Evolutionary conservation across 2,888 invertebrate genomes (phyloP).

Genomic region (Macrostomum cliftonense): DNA sequence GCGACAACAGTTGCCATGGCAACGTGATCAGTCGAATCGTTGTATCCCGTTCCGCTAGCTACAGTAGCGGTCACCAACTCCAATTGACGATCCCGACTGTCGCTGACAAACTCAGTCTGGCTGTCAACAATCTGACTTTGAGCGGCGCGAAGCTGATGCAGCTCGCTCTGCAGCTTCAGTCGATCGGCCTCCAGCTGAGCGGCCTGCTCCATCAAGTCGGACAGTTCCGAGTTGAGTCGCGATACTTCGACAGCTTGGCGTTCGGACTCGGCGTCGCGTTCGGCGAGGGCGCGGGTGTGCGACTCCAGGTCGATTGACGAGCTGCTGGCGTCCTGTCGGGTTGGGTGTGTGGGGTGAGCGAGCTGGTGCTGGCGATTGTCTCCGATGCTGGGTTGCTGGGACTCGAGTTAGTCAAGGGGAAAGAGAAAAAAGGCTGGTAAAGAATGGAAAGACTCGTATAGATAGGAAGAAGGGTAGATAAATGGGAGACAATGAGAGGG

Average conservation of each 20-base stretch:
- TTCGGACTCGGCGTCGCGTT: neutral
- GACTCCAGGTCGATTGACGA: conserved; percentile 1
- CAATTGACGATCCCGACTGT: neutral
- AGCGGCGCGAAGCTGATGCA: neutral
- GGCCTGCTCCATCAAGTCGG: neutral
- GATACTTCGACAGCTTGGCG: neutral
- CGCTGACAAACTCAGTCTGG: neutral
- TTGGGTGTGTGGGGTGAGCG: neutral
- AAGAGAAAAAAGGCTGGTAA: no score
- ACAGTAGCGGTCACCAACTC: neutral
- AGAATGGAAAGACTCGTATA: no score
- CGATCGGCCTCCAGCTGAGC: conserved; percentile 3
- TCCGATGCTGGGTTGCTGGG: no score
- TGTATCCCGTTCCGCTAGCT: neutral
- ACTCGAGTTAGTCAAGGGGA: no score
- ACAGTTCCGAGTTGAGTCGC: neutral
- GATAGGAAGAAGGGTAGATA: no score
- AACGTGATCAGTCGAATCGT: no score
- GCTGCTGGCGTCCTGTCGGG: neutral
- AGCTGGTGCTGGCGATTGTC: neutral
- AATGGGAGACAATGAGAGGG: no score
- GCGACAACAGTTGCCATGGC: no score
- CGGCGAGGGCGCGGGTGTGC: neutral
- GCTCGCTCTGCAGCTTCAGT: conserved; percentile 2
- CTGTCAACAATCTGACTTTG: neutral